phyloP scores from a whole-genome alignment of 2,888 invertebrate genomes.

The Tipula confusa region DNA sequence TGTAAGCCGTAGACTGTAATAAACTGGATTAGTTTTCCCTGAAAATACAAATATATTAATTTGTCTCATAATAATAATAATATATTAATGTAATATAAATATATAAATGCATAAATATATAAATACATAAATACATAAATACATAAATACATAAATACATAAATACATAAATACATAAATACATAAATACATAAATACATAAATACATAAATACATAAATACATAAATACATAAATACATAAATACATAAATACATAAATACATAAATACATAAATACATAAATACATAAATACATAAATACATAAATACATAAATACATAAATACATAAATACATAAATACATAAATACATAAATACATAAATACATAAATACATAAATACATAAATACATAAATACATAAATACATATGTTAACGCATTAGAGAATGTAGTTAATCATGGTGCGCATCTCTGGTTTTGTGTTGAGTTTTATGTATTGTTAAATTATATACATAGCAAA shows the following conservation, averaged over 20 bases:
- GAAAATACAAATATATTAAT: no score
- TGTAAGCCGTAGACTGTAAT: no score
- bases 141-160: not conserved
- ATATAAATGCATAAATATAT: no score
- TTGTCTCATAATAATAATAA: no score
- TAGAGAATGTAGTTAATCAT: no score
- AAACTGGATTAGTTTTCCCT: no score
- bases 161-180: not conserved
- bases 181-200: not conserved
- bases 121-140: not conserved
- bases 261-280: not conserved
- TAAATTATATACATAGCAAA: no score
- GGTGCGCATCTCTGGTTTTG: no score
- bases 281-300: not conserved
- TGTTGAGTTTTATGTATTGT: no score
- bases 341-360: not conserved
- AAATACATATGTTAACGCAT: no score
- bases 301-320: not conserved
- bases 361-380: not conserved
- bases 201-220: not conserved
- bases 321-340: not conserved
- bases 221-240: not conserved
- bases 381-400: not conserved
- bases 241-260: not conserved
- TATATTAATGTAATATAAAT: no score